Conservation (phyloP, 1,140 invertebrate genomes). For the Schlechtendalia chinensis region DNA sequence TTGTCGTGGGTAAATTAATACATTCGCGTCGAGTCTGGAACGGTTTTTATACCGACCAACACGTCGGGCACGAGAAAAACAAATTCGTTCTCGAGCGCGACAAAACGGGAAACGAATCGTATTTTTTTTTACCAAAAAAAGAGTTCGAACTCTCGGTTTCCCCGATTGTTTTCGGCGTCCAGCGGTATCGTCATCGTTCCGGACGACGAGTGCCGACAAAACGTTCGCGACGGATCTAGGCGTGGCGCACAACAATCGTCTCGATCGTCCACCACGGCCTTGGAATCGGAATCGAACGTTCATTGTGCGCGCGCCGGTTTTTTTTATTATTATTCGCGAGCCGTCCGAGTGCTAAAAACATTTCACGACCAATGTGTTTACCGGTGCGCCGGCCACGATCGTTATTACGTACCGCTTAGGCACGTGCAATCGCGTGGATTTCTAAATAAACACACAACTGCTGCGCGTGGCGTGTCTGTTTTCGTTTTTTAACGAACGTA, state of each 20-base stretch:
- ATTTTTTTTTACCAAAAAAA: no score
- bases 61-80: no score
- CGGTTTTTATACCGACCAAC: no score
- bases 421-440: background rate
- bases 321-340: background rate
- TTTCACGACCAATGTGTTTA: conserved; percentile 21
- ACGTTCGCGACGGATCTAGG: background rate
- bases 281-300: conserved; percentile 1
- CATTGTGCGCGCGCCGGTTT: background rate
- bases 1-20: no score
- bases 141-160: no score
- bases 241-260: background rate
- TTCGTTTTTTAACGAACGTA: background rate
- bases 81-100: no score
- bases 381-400: conserved; percentile 3
- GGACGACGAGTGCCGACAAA: no score
- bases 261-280: background rate
- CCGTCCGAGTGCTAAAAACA: conserved; percentile 20
- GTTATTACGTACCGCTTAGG: no score
- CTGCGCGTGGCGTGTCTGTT: background rate
- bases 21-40: no score
- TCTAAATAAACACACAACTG: background rate
- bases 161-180: no score
- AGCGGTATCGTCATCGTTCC: no score
- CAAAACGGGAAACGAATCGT: no score